These are phyloP conservation scores for Epizoanthus ramosus DNA, from an alignment of 92 coral and sea anemone genomes.

Conservation along the genomic window DNA sequence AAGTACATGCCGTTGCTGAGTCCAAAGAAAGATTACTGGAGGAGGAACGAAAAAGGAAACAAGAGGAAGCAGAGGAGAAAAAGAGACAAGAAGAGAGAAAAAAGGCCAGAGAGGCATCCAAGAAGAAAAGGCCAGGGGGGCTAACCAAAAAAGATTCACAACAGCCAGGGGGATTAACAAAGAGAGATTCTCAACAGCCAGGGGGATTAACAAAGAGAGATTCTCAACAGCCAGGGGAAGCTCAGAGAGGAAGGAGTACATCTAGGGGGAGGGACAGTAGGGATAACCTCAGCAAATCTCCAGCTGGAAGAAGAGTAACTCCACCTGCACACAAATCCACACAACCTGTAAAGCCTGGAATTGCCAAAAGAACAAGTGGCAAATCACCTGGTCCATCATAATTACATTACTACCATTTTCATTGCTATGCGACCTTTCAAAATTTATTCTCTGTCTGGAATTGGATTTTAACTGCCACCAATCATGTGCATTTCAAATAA, in stretches of 20 bases:
- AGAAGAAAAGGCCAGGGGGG: constrained; percentile 54
- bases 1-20: constrained; percentile 96
- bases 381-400: constrained; percentile 64
- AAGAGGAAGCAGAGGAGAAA: constrained; percentile 87
- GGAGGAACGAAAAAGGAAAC: constrained; percentile 78
- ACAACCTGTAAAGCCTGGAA: constrained; percentile 67
- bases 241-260: constrained; percentile 73
- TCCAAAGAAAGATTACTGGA: constrained; percentile 86
- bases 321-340: constrained; percentile 23
- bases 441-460: too few relatives aligned
- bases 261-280: constrained; percentile 79
- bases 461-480: too few relatives aligned
- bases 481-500: too few relatives aligned
- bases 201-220: constrained; percentile 61
- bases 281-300: constrained; percentile 69
- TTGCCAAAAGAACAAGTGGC: constrained; percentile 71
- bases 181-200: constrained; percentile 73
- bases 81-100: constrained; percentile 83
- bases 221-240: constrained; percentile 64
- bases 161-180: constrained; percentile 55
- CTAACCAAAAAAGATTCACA: constrained; percentile 69
- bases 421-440: too few relatives aligned
- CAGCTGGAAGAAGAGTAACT: constrained; percentile 36
- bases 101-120: constrained; percentile 74
- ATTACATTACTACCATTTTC: too few relatives aligned